Conservation (phyloP, 2,113 vertebrate genomes). For the Chloebia gouldiae region DNA sequence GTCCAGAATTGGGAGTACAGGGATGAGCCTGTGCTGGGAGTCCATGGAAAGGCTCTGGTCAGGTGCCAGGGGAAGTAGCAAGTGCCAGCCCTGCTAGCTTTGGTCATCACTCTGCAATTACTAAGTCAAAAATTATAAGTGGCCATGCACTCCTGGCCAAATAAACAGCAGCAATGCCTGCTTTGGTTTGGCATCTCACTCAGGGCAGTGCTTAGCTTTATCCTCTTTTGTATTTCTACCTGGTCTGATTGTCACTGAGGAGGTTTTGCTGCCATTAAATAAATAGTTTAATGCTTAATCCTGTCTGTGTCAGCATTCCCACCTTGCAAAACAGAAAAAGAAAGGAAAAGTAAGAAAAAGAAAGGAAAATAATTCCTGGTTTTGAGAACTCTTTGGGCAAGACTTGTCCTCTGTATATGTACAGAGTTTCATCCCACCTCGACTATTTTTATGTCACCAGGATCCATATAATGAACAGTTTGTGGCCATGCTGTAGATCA, state of each 20-base stretch:
- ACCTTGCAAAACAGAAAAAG: neutral
- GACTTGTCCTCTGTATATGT: neutral
- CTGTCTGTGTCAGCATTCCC: neutral
- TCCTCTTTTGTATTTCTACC: neutral
- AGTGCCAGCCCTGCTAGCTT: neutral
- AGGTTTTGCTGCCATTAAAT: neutral
- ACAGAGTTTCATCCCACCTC: neutral
- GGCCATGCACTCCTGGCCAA: neutral
- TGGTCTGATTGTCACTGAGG: neutral
- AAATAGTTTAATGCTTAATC: neutral
- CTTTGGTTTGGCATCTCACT: neutral
- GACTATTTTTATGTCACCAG: neutral
- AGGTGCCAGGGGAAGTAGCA: neutral
- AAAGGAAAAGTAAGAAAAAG: neutral
- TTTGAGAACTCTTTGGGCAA: neutral
- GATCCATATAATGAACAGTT: neutral
- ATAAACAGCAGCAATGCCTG: neutral
- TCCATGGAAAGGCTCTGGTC: neutral
- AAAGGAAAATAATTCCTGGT: neutral
- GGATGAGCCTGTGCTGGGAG: neutral
- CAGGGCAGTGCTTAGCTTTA: neutral
- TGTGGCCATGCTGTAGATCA: neutral
- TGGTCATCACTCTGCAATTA: neutral
- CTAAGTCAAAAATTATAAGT: neutral
- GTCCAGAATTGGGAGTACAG: accelerated